Base-by-base conservation (phyloP, 2,113 vertebrate genomes). In the Calidris pugnax region DNA sequence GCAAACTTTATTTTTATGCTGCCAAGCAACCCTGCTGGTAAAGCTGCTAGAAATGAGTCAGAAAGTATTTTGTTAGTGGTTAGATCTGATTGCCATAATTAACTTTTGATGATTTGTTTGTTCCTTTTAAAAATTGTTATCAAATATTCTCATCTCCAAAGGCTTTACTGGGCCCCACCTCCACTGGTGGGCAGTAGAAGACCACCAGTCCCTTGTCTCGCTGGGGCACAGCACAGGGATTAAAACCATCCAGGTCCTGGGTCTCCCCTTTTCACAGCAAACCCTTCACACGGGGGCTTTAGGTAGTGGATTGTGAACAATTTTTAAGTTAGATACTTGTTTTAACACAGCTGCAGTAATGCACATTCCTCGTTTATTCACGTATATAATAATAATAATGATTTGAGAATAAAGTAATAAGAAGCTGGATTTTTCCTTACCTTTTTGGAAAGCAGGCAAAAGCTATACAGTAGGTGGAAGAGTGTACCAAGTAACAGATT, bases 401-500 rank as follows among this genome's bases (percentile, higher is more conserved):
- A 76, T 32, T 75, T 55, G 37, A 93, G 78, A 97, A 96, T 90
- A 57, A 92, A 89, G 64, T 12, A 96, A 84, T 60, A 97, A 97
- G 89, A 98, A 98, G 95, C 91, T 96, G 26, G 72, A 90, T 93
- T 72, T 68, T 94, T 93, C 97, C 98, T 98, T 98, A 98, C 98
- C 98, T 98, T 98, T 89, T 94, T 75, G 69, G 96, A 95, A 97
- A 98, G 98, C 98, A 98, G 98, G 97, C 98, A 98, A 98, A 97
- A 98, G 98, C 98, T 98, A 98, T 97, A 98, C 98, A 98, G 98
- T 98, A 98, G 98, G 98, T 98, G 98, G 98, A 78, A 98, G 98
- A 98, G 98, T 98, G 97, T 98, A 98, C 98, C 98, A 98, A 98
- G 98, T 98, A 95, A 98, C 98, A 98, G 98, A 98, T 87, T 98